Percentiles rank a stretch among this genome's conserved stretches.
These are phyloP conservation scores for Halcyon chelicuti DNA, from an alignment of 2,797 vertebrate genomes.

Conservation along the genomic window DNA sequence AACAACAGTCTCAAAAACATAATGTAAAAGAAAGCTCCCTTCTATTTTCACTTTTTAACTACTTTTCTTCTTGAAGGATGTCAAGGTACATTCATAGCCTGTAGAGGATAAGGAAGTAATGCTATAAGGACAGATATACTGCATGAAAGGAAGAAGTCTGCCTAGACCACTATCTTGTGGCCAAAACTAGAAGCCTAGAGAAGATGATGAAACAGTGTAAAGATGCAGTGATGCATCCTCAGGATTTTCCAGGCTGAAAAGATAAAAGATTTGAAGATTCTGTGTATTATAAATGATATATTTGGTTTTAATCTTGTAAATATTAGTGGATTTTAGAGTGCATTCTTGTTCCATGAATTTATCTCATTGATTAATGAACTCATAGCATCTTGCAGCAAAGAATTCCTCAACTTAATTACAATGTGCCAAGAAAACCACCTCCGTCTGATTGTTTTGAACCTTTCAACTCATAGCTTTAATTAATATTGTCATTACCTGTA, in stretches of 20 bases:
- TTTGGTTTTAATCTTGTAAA: not conserved
- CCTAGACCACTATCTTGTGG: not conserved
- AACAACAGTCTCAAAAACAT: not conserved
- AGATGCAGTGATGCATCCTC: not conserved
- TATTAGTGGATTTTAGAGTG: not conserved
- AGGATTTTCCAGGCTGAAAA: not conserved
- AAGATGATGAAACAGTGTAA: not conserved
- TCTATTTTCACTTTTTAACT: not conserved
- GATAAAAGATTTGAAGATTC: not conserved
- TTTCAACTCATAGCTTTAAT: not conserved
- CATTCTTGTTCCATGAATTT: not conserved
- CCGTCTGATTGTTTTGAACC: not conserved
- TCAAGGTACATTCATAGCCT: not conserved
- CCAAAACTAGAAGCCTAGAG: not conserved
- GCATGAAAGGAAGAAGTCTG: not conserved
- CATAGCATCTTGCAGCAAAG: not conserved
- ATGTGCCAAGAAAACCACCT: not conserved
- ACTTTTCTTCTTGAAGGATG: not conserved
- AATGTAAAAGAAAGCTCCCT: not conserved
- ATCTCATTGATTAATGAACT: not conserved
- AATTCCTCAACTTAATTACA: not conserved
- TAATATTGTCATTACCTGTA: not conserved
- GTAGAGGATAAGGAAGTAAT: not conserved
- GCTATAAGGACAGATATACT: not conserved
- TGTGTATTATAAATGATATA: not conserved